Evolutionary conservation across 2,113 vertebrate species (phyloP).

Genomic region (Climacteris rufus): DNA sequence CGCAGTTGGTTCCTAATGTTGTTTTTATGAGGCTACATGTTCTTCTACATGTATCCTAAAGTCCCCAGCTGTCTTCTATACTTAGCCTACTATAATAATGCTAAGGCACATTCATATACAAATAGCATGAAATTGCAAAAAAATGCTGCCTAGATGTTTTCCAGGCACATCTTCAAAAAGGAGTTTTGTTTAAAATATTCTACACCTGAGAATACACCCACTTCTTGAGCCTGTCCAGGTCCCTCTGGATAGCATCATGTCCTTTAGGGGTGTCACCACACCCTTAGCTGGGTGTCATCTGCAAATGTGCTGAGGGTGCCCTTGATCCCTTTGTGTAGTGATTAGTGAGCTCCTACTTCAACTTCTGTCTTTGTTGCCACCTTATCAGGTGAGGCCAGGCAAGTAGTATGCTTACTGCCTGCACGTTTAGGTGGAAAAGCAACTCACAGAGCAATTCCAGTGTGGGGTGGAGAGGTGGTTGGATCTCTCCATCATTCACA

Average conservation of each 20-base stretch:
- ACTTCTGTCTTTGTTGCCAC: neutral
- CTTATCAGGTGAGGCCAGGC: neutral
- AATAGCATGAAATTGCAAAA: neutral
- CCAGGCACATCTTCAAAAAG: neutral
- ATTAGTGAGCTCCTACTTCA: neutral
- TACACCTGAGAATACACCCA: neutral
- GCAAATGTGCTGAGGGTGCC: neutral
- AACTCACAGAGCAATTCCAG: neutral
- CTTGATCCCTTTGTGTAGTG: neutral
- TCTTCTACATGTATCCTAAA: slow-evolving; percentile 25
- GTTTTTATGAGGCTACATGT: slow-evolving; percentile 49
- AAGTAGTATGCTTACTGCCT: neutral
- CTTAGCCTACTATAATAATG: neutral
- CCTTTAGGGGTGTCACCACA: neutral
- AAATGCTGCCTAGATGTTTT: neutral
- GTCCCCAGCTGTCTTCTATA: slow-evolving; percentile 23
- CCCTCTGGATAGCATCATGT: neutral
- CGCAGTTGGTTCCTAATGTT: slow-evolving; percentile 65
- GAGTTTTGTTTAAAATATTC: neutral
- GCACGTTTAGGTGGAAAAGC: neutral
- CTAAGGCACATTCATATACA: neutral
- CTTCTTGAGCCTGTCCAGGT: neutral
- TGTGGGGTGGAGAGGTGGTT: too few species aligned
- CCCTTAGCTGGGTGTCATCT: neutral
- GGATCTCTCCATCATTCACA: neutral